Percentiles rank a stretch among this genome's conserved stretches.
Evolutionary conservation across 2,113 vertebrate species (phyloP).

Genomic region (Machaerirhynchus nigripectus): DNA sequence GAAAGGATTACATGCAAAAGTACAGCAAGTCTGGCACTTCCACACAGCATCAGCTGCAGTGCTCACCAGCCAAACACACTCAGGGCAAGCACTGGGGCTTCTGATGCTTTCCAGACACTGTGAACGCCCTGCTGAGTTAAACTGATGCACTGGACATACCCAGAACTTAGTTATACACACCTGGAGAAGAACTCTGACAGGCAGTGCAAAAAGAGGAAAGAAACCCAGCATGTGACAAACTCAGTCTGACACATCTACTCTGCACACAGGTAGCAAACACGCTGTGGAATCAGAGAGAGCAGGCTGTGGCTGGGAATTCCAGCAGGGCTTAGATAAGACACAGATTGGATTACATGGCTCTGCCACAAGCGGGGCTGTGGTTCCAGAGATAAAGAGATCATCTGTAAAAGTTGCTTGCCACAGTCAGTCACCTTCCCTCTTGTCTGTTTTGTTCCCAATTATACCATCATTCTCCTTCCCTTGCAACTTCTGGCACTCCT

Average conservation of each 20-base stretch:
- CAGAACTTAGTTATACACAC: neutral
- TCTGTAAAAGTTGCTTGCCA: neutral
- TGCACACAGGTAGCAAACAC: neutral
- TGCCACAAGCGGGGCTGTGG: neutral
- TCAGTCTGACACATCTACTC: neutral
- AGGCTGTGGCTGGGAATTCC: neutral
- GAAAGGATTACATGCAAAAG: neutral
- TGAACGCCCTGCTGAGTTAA: neutral
- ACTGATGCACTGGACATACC: neutral
- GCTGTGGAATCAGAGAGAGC: neutral
- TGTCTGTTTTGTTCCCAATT: neutral
- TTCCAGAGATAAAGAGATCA: neutral
- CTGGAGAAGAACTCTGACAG: neutral
- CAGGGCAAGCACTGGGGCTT: neutral
- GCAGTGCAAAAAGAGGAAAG: neutral
- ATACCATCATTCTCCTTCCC: neutral
- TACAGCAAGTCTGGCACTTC: neutral
- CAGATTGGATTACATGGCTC: accelerated
- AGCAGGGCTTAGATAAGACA: neutral
- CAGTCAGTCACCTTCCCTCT: neutral
- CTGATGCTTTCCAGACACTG: neutral
- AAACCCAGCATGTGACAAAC: neutral
- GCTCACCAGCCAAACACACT: neutral
- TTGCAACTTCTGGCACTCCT: neutral
- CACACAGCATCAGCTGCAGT: neutral